Conservation (phyloP, 2,113 vertebrate genomes). For the Anguilla japonica region DNA sequence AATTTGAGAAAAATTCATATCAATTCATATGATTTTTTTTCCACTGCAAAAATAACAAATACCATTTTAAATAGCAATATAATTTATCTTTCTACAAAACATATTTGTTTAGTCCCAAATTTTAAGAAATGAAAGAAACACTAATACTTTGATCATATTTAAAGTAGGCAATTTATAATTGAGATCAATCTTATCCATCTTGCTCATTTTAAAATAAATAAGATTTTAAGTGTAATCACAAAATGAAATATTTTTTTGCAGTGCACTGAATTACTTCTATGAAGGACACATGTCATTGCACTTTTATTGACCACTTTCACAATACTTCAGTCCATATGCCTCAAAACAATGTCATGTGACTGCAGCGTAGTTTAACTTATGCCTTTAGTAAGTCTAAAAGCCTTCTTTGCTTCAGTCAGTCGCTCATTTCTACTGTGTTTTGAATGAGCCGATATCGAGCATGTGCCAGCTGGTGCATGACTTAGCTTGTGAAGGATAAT, state of each 20-base stretch:
- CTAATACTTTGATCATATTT: neutral
- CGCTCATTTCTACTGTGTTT: neutral
- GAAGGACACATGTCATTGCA: neutral
- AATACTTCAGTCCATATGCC: neutral
- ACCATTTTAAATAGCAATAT: neutral
- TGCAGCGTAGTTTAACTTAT: neutral
- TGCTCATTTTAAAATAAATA: neutral
- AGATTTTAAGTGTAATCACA: neutral
- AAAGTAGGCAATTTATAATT: neutral
- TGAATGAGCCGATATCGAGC: neutral
- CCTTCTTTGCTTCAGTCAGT: neutral
- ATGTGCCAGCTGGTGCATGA: neutral
- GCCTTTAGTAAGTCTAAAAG: neutral
- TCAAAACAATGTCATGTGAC: neutral
- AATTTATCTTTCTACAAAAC: neutral
- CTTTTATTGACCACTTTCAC: neutral
- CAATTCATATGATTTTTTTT: constrained; percentile 26
- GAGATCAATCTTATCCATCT: neutral
- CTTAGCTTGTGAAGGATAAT: neutral
- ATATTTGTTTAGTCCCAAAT: neutral
- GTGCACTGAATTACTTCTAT: constrained; percentile 6
- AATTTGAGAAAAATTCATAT: constrained; percentile 46
- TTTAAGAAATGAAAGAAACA: neutral
- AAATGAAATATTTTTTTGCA: neutral
- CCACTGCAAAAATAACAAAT: constrained; percentile 23